Conservation (phyloP, 2,113 vertebrate genomes). For the Epinephelus moara region DNA sequence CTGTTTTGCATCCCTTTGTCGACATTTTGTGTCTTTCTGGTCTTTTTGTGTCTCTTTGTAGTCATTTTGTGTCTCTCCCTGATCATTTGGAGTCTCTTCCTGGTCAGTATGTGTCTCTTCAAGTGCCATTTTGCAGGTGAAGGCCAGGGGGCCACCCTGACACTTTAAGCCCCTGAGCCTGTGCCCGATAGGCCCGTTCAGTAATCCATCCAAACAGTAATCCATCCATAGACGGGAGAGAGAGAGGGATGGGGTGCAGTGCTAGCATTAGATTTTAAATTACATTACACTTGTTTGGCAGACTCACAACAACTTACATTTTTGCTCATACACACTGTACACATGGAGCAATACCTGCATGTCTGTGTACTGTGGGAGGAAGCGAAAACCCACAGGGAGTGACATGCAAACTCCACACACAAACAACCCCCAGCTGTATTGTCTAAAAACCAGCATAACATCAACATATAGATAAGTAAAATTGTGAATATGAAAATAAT, state of each 20-base stretch:
- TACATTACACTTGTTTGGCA: background rate
- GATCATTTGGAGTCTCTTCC: no score
- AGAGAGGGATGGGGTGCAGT: background rate
- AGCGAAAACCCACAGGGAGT: conserved; percentile 14
- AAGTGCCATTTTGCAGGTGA: no score
- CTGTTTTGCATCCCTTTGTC: no score
- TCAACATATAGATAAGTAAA: background rate
- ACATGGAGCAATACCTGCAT: background rate
- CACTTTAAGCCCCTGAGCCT: no score
- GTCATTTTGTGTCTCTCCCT: no score
- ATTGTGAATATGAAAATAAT: background rate
- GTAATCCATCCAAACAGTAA: no score
- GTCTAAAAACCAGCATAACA: background rate
- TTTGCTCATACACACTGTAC: background rate
- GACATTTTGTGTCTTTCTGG: no score
- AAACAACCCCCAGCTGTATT: background rate
- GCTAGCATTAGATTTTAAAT: background rate
- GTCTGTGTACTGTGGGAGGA: conserved; percentile 15
- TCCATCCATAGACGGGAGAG: background rate
- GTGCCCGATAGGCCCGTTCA: no score
- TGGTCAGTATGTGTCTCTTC: no score
- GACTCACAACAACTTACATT: background rate
- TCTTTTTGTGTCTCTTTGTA: no score
- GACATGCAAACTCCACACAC: conserved; percentile 15
- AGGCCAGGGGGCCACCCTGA: no score